Evolutionary conservation across 2,797 vertebrate species (phyloP), one percentile per base, ranked within the genome.

Genomic region (Erpetoichthys calabaricus): DNA sequence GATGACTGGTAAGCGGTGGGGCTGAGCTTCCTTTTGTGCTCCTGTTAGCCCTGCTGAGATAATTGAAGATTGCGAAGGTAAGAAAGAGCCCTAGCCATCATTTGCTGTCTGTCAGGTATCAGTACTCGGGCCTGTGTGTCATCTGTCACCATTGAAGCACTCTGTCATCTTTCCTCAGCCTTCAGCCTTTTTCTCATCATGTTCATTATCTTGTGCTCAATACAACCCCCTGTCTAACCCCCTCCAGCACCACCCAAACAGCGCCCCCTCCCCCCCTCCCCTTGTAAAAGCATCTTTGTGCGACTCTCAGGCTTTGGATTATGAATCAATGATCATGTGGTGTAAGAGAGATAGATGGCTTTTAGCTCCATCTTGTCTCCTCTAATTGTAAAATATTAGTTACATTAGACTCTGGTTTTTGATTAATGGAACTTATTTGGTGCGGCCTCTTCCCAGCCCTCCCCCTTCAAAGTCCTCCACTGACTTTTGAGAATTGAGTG

Each of bases 381-480:
- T 94, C 91, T 99, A 99, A 99, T 98, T 98, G 95, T 99, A 97
- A 99, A 99, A 97, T 97, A 99, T 99, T 99, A 98, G 93, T 96
- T 98, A 96, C 93, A 99, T 98, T 98, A 98, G 92, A 92, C 89
- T 89, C 88, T 90, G 90, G 89, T 87, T 91, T 90, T 91, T 98
- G 95, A 98, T 97, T 97, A 99, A 99, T 99, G 94, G 91, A 94
- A 97, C 92, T 96, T 97, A 96, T 98, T 99, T 99, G 92, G 90
- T 95, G 88, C 91, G 87, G 90, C 89, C 90, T 89, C 25, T 85
- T 82, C 80, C 74, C 70, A 75, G 63, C 82, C 82, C 82, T 78
- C 82, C 83, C 87, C 81, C 78, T 80, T 70, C 73, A 82, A 86
- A 87, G 83, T 86, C 86, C 88, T 92, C 86, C 88, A 84, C 91